Base-by-base conservation (phyloP, 1,140 invertebrate species). In the Battus philenor region DNA sequence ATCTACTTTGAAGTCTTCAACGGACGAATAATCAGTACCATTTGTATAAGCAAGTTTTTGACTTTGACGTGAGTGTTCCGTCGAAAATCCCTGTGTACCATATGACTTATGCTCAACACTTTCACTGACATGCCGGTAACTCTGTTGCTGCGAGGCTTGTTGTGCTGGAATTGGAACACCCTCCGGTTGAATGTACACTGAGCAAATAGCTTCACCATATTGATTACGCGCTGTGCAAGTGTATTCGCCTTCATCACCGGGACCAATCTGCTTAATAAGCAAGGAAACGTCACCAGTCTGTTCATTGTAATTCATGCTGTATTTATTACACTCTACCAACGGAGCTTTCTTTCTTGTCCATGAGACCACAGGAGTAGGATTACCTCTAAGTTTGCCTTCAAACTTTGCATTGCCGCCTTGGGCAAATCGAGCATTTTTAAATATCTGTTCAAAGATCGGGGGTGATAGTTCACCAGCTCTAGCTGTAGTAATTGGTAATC, bases 211-310 rank as follows among this genome's bases (percentile, higher is more conserved):
- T 88, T 97, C 95, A 44, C 97, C 97, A 63, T 94, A 96, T 68
- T 95, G 92, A 79, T 98, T 98, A 47, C 93, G 90, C 5, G 97
- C 96, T 43, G 93, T 95, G 79, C 97, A 98, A 1, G 95, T 97
- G 79, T 98, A 98, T 84, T 98, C 96, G 48, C 97, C 97, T 77
- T 97, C 95, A 81, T 98, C 97, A 20, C 96, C 96, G 13, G 95
- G 94, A 41, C 94, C 94, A 47, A 98, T 96, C 65, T 94, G 91
- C 75, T 94, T 94, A 61, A 99, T 98, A 44, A 95, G 89, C 44
- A 98, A 88, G 9, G 91, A 92, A 31, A 97, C 95, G 51, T 93
- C 91, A 44, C 94, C 96, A 70, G 93, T 95, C 68, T 90, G 90
- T 68, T 94, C 93, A 71, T 97, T 93, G 74, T 97, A 97, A 54